A percentile compares a stretch with the other conserved stretches of the same genome.
Evolutionary conservation across 2,797 vertebrate genomes (phyloP).

Genomic region (Discoglossus pictus): DNA sequence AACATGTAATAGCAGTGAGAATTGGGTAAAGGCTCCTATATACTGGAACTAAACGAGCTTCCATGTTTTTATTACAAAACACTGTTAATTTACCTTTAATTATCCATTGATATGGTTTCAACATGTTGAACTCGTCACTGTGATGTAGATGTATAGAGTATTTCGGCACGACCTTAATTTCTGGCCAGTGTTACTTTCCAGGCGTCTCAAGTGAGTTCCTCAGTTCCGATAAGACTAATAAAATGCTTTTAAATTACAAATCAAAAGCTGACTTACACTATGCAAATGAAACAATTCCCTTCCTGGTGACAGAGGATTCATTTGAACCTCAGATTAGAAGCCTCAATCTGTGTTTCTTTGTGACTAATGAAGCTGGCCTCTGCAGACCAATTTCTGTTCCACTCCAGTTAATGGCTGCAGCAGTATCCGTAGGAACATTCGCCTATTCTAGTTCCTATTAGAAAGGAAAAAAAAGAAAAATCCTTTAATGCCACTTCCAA

Average conservation of each 20-base stretch:
- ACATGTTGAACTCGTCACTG: too few relatives aligned
- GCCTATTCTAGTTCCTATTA: slow-evolving; percentile 72
- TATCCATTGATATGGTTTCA: too few relatives aligned
- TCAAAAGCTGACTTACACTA: slow-evolving; percentile 68
- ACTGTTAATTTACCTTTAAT: too few relatives aligned
- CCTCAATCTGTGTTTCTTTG: slow-evolving; percentile 67
- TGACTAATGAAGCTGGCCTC: slow-evolving; percentile 76
- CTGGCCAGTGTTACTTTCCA: slow-evolving; percentile 58
- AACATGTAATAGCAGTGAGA: too few relatives aligned
- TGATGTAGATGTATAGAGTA: slow-evolving; percentile 2
- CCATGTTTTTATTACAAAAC: too few relatives aligned
- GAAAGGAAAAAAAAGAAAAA: slow-evolving; percentile 61
- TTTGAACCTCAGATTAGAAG: slow-evolving; percentile 76
- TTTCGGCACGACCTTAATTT: slow-evolving; percentile 53
- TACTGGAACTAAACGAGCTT: too few relatives aligned
- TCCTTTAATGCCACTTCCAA: slow-evolving; percentile 63
- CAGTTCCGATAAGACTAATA: slow-evolving; percentile 71
- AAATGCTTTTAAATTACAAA: slow-evolving; percentile 68
- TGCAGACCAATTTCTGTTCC: slow-evolving; percentile 76
- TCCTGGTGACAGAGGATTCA: slow-evolving; percentile 74
- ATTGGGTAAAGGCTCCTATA: too few relatives aligned
- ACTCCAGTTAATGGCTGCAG: slow-evolving; percentile 71
- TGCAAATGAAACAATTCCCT: slow-evolving; percentile 69
- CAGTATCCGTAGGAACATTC: slow-evolving; percentile 67
- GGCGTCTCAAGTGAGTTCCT: slow-evolving; percentile 61